Evolutionary conservation across 1,140 invertebrate species (phyloP), one percentile per base, ranked within the genome.

Genomic region (Bombus waltoni): DNA sequence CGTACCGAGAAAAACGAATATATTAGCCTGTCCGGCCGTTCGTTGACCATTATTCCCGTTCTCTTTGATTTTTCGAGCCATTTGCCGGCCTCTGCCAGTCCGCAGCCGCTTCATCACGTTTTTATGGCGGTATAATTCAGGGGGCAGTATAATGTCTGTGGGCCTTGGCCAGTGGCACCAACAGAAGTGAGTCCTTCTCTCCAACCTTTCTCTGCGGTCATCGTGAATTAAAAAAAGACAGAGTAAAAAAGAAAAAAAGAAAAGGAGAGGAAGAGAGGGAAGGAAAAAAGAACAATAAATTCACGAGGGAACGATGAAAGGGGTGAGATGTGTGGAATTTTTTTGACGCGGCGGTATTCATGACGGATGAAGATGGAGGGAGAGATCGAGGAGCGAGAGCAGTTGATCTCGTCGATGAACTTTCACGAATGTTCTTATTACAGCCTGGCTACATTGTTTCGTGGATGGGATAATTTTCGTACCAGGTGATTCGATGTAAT

Each of bases 41-140:
- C 85, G 57, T 89, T 74, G 62, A 81, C 73, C 83, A 44, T 90
- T 89, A 88, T 88, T 91, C 77, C 81, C 71, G 74, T 73, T 88
- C 75, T 70, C 66, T 81, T 88, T 88, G 89, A 89, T 87, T 91
- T 91, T 89, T 89, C 85, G 70, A 75, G 62, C 80, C 85, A 88
- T 91, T 91, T 89, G 80, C 83, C 53, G 68, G 38, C 28, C 81
- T 81, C 81, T 73, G 77, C 47, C 80, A 47, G 73, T 81, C 62
- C 77, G 81, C 47, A 87, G 81, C 68, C 80, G 87, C 87, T 89
- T 91, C 89, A 87, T 91, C 89, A 87, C 80, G 77, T 91, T 91
- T 91, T 91, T 91, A 91, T 87, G 90, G 80, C 73, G 87, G 89
- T 88, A 91, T 91, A 91, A 91, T 89, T 91, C 87, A 89, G 76